Base-by-base conservation (phyloP, 2,797 vertebrate species). In the Siniperca undulata region DNA sequence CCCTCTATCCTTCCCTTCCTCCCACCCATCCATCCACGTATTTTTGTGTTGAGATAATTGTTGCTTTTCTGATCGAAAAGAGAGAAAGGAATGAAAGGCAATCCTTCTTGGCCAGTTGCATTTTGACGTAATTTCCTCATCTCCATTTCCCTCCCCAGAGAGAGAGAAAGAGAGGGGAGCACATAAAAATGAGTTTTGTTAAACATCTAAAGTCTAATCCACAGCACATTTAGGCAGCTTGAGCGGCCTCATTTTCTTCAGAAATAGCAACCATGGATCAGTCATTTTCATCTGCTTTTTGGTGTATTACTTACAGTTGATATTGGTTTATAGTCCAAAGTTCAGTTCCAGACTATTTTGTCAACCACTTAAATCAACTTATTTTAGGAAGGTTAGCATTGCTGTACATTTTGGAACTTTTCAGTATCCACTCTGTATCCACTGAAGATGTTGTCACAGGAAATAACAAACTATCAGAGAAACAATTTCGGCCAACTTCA, bases 21-120 rank as follows among this genome's bases (percentile, higher is more conserved):
- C 58, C 67, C 50, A 30, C 56, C 36, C 66, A 71, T 34, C 69
- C 83, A 77, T 82, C 67, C 58, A 71, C 24, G 36, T 78, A 77
- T 83, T 83, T 96, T 97, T 97, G 96, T 97, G 91, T 92, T 82
- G 85, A 93, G 95, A 95, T 96, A 96, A 97, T 96, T 97, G 96
- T 96, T 96, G 96, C 96, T 97, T 97, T 93, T 97, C 91, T 65
- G 0, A 91, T 95, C 93, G 92, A 93, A 96, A 95, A 75, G 56
- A 83, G 44, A 85, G 66, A 70, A 61, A 70, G 38, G n/a, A 55
- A 64, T 75, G 50, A 78, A 79, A 72, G 69, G 62, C 74, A 78
- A 76, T 81, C 52, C 69, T 84, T 85, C 70, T 81, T 85, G 78
- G 92, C 90, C 72, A 91, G 89, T 83, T 91, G 82, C 88, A 88